phyloP scores from a whole-genome alignment of 2,888 invertebrate genomes.

The Lissonota sp. region DNA sequence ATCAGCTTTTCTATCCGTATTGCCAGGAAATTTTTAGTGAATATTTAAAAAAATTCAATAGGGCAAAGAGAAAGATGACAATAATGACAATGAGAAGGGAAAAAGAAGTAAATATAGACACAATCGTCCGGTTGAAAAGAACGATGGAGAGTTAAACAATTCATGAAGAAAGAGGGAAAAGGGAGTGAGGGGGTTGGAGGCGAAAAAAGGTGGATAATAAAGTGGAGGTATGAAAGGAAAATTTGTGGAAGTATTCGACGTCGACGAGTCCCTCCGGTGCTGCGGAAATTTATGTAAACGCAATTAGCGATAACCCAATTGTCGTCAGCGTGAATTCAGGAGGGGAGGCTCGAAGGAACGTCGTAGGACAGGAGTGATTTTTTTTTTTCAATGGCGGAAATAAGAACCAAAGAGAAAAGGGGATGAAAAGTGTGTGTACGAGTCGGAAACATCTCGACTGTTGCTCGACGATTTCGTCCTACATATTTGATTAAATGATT shows the following conservation, averaged over 20 bases:
- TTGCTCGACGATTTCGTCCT: slow-evolving; percentile 57
- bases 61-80: not conserved
- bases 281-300: slow-evolving; percentile 58
- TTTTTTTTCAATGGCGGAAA: not conserved
- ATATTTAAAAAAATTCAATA: slow-evolving; percentile 1
- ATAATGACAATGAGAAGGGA: not conserved
- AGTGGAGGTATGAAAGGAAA: slow-evolving; percentile 3
- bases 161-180: not conserved
- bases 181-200: not conserved
- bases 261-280: slow-evolving; percentile 9
- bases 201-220: not conserved
- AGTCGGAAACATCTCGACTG: slow-evolving; percentile 18
- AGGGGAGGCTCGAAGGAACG: slow-evolving; percentile 18
- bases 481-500: slow-evolving; percentile 61
- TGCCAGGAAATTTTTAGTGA: no score
- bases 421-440: not conserved
- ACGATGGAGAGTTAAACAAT: slow-evolving; percentile 17
- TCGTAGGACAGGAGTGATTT: slow-evolving; percentile 4
- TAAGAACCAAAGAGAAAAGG: slow-evolving; percentile 33
- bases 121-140: not conserved
- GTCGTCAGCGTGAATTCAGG: slow-evolving; percentile 2
- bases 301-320: slow-evolving; percentile 62
- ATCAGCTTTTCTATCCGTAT: no score
- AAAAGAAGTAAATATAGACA: not conserved
- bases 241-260: not conserved